These are phyloP conservation scores for Eupsilia transversa DNA, from an alignment of 2,888 invertebrate species.

Conservation along the genomic window DNA sequence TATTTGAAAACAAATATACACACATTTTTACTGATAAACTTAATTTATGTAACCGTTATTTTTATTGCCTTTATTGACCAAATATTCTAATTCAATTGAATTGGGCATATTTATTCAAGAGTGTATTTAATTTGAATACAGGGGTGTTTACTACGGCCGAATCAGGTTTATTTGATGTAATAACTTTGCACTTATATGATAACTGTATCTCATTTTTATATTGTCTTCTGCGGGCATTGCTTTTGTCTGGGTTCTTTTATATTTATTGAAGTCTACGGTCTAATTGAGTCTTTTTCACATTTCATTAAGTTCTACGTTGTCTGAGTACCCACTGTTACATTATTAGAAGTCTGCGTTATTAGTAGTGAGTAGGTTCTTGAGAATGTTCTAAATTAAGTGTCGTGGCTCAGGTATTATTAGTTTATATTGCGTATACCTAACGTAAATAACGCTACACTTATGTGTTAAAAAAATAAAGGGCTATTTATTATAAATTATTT, in stretches of 20 bases:
- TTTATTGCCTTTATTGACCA: conserved; percentile 15
- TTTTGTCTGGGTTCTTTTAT: conserved; percentile 67
- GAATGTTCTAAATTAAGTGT: conserved; percentile 19
- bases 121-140: conserved; percentile 25
- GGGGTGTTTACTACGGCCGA: conserved; percentile 25
- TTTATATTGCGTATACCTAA: neutral
- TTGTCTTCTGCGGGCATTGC: conserved; percentile 44
- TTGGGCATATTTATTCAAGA: conserved; percentile 31
- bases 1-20: neutral
- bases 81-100: conserved; percentile 29
- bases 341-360: conserved; percentile 40
- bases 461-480: too few relatives aligned
- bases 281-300: conserved; percentile 80
- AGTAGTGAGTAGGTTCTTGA: conserved; percentile 16
- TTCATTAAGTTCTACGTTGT: conserved; percentile 74
- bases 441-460: too few relatives aligned
- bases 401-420: neutral
- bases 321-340: conserved; percentile 56
- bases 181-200: conserved; percentile 35
- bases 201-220: conserved; percentile 42
- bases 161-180: conserved; percentile 37
- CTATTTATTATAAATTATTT: too few relatives aligned
- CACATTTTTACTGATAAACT: neutral
- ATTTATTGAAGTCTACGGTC: conserved; percentile 75
- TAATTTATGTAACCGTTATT: conserved; percentile 20